A percentile compares a stretch with the other conserved stretches of the same genome.
Evolutionary conservation across 1,140 invertebrate species (phyloP).

Genomic region (Heliconius hermathena): DNA sequence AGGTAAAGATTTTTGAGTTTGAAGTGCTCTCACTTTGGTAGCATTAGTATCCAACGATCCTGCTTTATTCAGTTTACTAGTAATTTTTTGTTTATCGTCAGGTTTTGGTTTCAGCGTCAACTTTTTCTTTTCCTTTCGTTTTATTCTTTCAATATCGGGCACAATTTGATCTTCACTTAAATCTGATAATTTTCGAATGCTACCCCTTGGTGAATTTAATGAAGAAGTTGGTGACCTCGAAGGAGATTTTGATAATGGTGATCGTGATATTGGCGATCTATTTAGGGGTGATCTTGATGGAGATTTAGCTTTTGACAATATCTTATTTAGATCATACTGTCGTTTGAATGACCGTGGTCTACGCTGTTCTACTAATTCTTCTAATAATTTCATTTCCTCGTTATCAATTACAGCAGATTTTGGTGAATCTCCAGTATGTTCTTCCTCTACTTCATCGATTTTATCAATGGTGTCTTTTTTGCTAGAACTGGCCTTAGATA

Average conservation of each 20-base stretch:
- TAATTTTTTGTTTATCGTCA: constrained; percentile 72
- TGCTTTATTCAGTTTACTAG: constrained; percentile 70
- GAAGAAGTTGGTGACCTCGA: constrained; percentile 79
- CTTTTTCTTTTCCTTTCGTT: constrained; percentile 80
- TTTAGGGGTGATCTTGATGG: constrained; percentile 70
- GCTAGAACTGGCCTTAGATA: constrained; percentile 41
- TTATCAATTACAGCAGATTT: constrained; percentile 82
- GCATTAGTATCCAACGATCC: constrained; percentile 79
- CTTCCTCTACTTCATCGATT: constrained; percentile 82
- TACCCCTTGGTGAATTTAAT: constrained; percentile 78
- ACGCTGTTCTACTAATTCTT: constrained; percentile 77
- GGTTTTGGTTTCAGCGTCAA: constrained; percentile 72
- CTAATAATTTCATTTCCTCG: constrained; percentile 82
- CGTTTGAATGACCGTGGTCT: constrained; percentile 79
- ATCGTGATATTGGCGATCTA: constrained; percentile 70
- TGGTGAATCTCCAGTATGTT: constrained; percentile 60
- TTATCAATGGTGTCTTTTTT: constrained; percentile 77
- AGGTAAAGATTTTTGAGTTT: constrained; percentile 81
- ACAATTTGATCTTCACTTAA: constrained; percentile 84
- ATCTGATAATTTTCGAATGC: constrained; percentile 79
- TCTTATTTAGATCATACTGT: constrained; percentile 74
- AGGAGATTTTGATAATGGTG: constrained; percentile 79
- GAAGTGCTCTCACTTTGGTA: constrained; percentile 71
- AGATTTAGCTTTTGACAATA: constrained; percentile 67
- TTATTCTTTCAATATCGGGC: constrained; percentile 82